Evolutionary conservation across 2,888 invertebrate species (phyloP).

Genomic region (Synergus umbraculus): DNA sequence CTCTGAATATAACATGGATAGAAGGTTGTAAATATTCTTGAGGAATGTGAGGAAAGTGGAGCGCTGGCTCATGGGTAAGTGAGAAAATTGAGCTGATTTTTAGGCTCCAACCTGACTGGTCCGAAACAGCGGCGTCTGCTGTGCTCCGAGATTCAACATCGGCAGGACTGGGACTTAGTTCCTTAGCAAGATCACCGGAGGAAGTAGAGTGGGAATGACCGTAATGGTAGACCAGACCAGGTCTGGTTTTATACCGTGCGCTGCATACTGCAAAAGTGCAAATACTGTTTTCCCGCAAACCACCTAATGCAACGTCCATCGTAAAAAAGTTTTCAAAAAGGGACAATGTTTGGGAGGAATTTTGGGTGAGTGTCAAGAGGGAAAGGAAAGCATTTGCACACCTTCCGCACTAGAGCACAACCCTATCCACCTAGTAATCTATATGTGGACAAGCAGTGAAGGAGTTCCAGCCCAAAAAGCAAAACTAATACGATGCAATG

Average conservation of each 20-base stretch:
- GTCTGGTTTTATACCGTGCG: conserved; percentile 97
- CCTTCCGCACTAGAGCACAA: conserved; percentile 74
- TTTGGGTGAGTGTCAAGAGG: conserved; percentile 58
- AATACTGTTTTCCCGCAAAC: conserved; percentile 77
- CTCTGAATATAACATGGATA: neutral
- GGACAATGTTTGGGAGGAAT: conserved; percentile 51
- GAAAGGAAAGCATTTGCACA: conserved; percentile 73
- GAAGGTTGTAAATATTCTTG: neutral
- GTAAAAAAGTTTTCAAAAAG: conserved; percentile 57
- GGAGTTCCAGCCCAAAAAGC: conserved; percentile 78
- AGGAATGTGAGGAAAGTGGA: conserved; percentile 24
- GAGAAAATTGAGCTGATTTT: conserved; percentile 80
- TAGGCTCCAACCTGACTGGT: conserved; percentile 79
- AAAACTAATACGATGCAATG: conserved; percentile 78
- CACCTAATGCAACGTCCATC: conserved; percentile 73
- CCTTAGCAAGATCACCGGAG: conserved; percentile 78
- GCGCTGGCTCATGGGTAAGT: conserved; percentile 74
- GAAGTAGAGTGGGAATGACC: conserved; percentile 88
- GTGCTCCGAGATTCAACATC: conserved; percentile 77
- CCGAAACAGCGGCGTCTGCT: conserved; percentile 77
- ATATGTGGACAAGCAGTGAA: conserved; percentile 77
- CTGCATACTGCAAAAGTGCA: conserved; percentile 89
- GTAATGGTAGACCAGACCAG: conserved; percentile 97
- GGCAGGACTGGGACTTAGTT: conserved; percentile 78
- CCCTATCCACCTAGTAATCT: conserved; percentile 74